Percentiles rank a stretch among this genome's conserved stretches.
Conservation (phyloP, 2,888 invertebrate genomes). For the Drosophila picticornis region DNA sequence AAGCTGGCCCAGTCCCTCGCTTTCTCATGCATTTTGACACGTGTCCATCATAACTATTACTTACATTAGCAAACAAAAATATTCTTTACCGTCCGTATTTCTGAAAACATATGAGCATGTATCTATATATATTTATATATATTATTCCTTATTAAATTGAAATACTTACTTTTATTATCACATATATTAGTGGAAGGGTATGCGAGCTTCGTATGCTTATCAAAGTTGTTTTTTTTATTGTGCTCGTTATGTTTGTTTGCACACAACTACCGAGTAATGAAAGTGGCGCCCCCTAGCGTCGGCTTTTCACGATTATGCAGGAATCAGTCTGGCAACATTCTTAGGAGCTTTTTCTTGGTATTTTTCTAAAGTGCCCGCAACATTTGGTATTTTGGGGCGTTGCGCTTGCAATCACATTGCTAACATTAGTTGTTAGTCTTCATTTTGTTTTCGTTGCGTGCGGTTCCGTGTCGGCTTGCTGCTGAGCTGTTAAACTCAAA, state of each 20-base stretch:
- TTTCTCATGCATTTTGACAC: neutral
- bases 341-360: slow-evolving; percentile 24
- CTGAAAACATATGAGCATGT: neutral
- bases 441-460: slow-evolving; percentile 61
- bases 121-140: neutral
- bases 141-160: neutral
- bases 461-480: slow-evolving; percentile 38
- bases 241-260: slow-evolving; percentile 3
- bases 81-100: too few species aligned
- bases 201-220: neutral
- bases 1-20: neutral
- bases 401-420: slow-evolving; percentile 56
- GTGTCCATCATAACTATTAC: neutral
- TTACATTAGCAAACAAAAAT: too few species aligned
- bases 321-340: slow-evolving; percentile 35
- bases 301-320: slow-evolving; percentile 9
- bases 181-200: slow-evolving; percentile 2
- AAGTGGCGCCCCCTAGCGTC: slow-evolving; percentile 24
- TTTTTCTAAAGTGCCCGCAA: slow-evolving; percentile 1
- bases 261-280: slow-evolving; percentile 14
- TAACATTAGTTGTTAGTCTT: slow-evolving; percentile 55
- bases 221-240: slow-evolving; percentile 15
- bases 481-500: slow-evolving; percentile 33
- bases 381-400: slow-evolving; percentile 57
- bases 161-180: neutral